Percentiles rank a stretch among this genome's conserved stretches.
phyloP scores from a whole-genome alignment of 2,888 invertebrate genomes.

The Platypus cylindrus region DNA sequence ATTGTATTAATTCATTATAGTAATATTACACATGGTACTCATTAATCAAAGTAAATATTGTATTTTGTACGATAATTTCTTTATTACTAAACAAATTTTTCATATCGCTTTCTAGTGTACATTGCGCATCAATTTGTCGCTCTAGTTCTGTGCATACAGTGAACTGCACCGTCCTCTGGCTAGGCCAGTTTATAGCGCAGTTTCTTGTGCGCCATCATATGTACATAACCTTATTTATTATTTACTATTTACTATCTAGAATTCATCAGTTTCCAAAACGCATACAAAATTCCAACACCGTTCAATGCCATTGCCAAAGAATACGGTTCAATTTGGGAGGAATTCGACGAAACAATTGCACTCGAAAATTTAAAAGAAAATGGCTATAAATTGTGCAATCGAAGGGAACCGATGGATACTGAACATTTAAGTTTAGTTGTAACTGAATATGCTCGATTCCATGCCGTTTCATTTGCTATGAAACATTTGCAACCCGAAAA shows the following conservation, averaged over 20 bases:
- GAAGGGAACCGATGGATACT: constrained; percentile 9
- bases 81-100: no score
- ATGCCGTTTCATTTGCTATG: constrained; percentile 14
- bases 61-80: no score
- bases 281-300: constrained; percentile 8
- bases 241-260: constrained; percentile 4
- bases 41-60: no score
- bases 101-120: no score
- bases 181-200: no score
- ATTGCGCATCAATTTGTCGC: no score
- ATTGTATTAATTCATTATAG: no score
- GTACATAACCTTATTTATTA: no score
- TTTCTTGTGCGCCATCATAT: no score
- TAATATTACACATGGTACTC: no score
- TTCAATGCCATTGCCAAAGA: constrained; percentile 11
- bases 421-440: constrained; percentile 11
- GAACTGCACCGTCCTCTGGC: no score
- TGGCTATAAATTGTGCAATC: constrained; percentile 6
- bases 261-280: constrained; percentile 6
- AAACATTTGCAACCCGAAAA: constrained; percentile 7
- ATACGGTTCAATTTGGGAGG: constrained; percentile 9
- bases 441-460: constrained; percentile 10
- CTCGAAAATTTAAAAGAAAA: constrained; percentile 22
- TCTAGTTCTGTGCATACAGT: no score
- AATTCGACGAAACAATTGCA: constrained; percentile 17